Base-by-base conservation (phyloP, 2,888 invertebrate species). In the Lamproptera curius region DNA sequence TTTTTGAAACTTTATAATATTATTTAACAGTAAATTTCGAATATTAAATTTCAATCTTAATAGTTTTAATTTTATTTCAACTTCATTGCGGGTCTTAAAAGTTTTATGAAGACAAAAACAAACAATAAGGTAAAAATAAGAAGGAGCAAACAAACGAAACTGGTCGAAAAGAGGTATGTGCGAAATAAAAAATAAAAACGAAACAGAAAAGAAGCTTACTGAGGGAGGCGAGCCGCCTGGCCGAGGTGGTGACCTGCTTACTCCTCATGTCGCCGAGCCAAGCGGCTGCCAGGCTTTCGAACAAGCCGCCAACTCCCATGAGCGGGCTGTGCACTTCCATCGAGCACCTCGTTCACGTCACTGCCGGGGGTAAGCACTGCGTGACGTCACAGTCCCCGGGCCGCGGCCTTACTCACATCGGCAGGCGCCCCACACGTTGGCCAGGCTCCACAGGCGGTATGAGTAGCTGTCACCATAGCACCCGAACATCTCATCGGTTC, bases 401-500 rank as follows among this genome's bases (percentile, higher is more conserved):
- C 60, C 49, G 43, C 50, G 46, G 41, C 48, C 67, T 77, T 89
- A 92, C 92, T 92, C 90, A 92, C 92, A 90, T 89, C 92, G 91
- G 83, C 91, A 92, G 89, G 90, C 91, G 88, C 91, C 91, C 92
- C 92, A 92, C 71, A 92, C 92, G 88, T 92, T 92, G 88, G 92
- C 92, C 84, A 92, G 89, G 89, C 92, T 92, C 92, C 92, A 92
- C 82, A 92, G 90, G 81, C 92, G 90, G 88, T 92, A 92, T 80
- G 92, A 92, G 88, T 92, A 92, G 89, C 92, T 92, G 88, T 92
- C 92, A 84, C 86, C 86, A 89, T 91, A 91, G 88, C 91, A 91
- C 78, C 91, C 91, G 90, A 91, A 92, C 92, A 92, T 93, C 89
- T 89, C 92, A 90, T 91, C 90, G 88, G 91, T 92, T 91, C 92